Evolutionary conservation across 2,113 vertebrate species (phyloP).

Genomic region (Castor canadensis): DNA sequence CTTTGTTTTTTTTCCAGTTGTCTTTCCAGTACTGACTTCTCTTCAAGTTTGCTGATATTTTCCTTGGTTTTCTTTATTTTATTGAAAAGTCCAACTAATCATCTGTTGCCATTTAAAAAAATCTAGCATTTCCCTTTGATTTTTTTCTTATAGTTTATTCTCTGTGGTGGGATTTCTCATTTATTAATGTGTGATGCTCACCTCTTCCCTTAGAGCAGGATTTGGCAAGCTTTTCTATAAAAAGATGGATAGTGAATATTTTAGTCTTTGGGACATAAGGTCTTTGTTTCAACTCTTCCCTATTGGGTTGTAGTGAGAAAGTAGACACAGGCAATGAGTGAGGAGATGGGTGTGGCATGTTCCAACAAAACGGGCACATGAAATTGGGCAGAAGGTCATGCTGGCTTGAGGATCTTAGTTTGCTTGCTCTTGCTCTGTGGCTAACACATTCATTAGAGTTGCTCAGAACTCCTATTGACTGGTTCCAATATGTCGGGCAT

Average conservation of each 20-base stretch:
- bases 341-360: not conserved
- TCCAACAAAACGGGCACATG: no score
- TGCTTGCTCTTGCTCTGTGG: not conserved
- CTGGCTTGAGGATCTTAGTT: no score
- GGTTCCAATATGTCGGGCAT: not conserved
- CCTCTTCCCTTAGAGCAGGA: not conserved
- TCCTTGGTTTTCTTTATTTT: not conserved
- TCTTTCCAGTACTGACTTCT: not conserved
- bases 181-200: not conserved
- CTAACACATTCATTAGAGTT: not conserved
- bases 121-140: not conserved
- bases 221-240: not conserved
- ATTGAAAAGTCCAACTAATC: not conserved
- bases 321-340: not conserved
- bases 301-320: not conserved
- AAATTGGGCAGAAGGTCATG: not conserved
- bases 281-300: not conserved
- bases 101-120: not conserved
- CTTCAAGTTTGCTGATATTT: not conserved
- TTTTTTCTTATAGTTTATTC: not conserved
- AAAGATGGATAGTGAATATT: not conserved
- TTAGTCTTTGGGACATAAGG: not conserved
- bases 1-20: not conserved
- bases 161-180: not conserved
- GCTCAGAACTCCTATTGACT: not conserved